These are phyloP conservation scores for Bembecia ichneumoniformis DNA, from an alignment of 2,888 invertebrate species.

Conservation along the genomic window DNA sequence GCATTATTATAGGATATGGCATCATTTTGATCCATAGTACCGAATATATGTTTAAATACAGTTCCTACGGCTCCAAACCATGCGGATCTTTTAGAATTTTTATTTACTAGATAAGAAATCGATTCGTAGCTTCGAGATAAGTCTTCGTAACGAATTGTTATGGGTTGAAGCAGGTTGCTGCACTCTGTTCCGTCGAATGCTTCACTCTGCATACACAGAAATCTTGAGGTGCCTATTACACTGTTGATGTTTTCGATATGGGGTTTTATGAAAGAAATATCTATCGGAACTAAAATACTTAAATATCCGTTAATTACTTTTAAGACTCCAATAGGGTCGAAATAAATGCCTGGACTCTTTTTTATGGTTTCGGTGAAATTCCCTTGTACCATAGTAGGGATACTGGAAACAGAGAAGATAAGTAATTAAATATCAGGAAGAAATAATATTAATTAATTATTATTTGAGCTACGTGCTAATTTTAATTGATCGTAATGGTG, in stretches of 20 bases:
- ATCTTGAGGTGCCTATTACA: constrained; percentile 7
- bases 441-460: no score
- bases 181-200: constrained; percentile 2
- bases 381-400: no score
- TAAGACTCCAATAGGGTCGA: constrained; percentile 12
- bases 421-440: no score
- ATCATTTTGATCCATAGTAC: constrained; percentile 17
- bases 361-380: not conserved
- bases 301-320: constrained; percentile 10
- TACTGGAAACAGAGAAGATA: no score
- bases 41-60: constrained; percentile 15
- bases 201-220: constrained; percentile 9
- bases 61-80: constrained; percentile 16
- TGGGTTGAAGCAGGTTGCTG: constrained; percentile 7
- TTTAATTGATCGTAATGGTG: no score
- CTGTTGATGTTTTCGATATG: constrained; percentile 14
- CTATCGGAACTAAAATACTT: constrained; percentile 10
- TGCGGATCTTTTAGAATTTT: constrained; percentile 9
- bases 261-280: constrained; percentile 10
- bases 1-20: constrained; percentile 13
- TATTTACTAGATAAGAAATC: constrained; percentile 12
- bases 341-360: constrained; percentile 13
- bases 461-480: no score
- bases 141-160: constrained; percentile 4
- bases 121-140: constrained; percentile 8